Base-by-base conservation (phyloP, 2,797 vertebrate genomes). In the Anguilla marmorata region DNA sequence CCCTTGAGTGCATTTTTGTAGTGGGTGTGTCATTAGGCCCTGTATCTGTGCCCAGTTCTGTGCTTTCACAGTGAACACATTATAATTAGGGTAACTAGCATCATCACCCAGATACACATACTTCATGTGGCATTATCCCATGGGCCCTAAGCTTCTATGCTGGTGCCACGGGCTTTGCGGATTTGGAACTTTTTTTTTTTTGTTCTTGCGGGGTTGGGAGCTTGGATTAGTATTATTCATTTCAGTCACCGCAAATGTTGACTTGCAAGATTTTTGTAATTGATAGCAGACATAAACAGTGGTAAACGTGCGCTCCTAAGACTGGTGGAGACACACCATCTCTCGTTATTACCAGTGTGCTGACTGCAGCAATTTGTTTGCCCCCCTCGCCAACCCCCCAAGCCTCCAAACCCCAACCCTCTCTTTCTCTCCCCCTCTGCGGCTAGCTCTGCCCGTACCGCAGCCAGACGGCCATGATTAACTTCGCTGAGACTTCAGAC, bases 151-250 rank as follows among this genome's bases (percentile, higher is more conserved):
- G 63, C 37, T 87, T 84, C 89, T 88, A 88, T 87, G 90, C 90
- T 96, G 94, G 94, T 94, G 93, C 93, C 92, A 93, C 90, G 84
- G 90, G 86, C 91, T 93, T 92, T 92, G 92, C 88, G 92, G 93
- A 93, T 94, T 93, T 85, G 90, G 90, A 90, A 91, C 93, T 94
- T 92, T 92, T 94, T 94, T 93, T 92, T 95, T 92, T 95, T 94
- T 92, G 93, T 95, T 95, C 63, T 93, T 74, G 86, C 87, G 90
- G 90, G 90, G 93, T 93, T 92, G 90, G 92, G 92, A 91, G 88
- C 90, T 90, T 84, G 50, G 60, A 86, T 69, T 89, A 90, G 93
- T 93, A 94, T 95, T 94, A 95, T 94, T 95, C 92, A 93, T 93
- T 94, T 93, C 93, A 92, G 92, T 91, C 92, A 89, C 88, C 92